phyloP scores from a whole-genome alignment of 2,797 vertebrate genomes.

The Bufotes viridis region DNA sequence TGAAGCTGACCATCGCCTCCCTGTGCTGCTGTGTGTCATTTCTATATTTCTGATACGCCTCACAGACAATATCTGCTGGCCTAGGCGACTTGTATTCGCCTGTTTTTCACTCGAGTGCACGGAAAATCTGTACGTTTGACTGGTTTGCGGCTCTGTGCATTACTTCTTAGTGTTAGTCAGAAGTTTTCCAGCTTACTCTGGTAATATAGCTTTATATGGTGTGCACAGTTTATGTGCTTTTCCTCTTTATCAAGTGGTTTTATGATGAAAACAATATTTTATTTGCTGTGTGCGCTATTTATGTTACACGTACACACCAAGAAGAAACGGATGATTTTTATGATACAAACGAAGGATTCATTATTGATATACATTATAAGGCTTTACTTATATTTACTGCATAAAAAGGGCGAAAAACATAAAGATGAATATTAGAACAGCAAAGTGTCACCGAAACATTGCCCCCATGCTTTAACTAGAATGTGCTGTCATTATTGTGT shows the following conservation, averaged over 20 bases:
- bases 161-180: slow-evolving; percentile 31
- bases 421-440: too few species aligned
- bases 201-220: background rate
- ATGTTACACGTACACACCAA: background rate
- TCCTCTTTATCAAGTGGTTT: background rate
- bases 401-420: too few species aligned
- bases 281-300: background rate
- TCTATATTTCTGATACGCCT: background rate
- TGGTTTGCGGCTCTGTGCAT: background rate
- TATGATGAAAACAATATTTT: background rate
- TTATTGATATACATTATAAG: too few species aligned
- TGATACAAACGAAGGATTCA: too few species aligned
- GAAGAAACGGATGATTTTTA: too few species aligned
- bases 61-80: background rate
- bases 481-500: too few species aligned
- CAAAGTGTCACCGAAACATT: too few species aligned
- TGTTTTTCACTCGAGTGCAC: slow-evolving; percentile 4
- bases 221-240: background rate
- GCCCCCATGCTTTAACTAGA: too few species aligned
- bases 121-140: slow-evolving; percentile 9
- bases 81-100: background rate
- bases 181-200: slow-evolving; percentile 14
- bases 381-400: too few species aligned
- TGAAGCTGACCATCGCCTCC: background rate
- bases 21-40: background rate